Evolutionary conservation across 2,113 vertebrate species (phyloP).

Genomic region (Nymphicus hollandicus): DNA sequence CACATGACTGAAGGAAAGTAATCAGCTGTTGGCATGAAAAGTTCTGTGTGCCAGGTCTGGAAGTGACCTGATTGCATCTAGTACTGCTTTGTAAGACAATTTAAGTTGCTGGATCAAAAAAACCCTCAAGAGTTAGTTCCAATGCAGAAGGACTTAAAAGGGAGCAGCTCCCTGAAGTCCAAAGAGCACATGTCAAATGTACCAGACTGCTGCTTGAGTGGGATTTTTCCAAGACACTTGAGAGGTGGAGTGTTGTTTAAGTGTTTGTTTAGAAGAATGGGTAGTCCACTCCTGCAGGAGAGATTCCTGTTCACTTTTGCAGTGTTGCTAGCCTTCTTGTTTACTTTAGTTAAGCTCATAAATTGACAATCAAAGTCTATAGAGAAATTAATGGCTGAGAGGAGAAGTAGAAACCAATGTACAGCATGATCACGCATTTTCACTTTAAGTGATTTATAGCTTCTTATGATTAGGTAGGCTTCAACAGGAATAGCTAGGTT

Average conservation of each 20-base stretch:
- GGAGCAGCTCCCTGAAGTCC: background rate
- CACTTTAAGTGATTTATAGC: background rate
- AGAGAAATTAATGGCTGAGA: background rate
- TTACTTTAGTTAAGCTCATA: conserved; percentile 3
- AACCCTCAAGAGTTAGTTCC: background rate
- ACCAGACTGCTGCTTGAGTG: background rate
- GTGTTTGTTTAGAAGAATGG: conserved; percentile 45
- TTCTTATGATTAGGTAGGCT: background rate
- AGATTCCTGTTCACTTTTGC: background rate
- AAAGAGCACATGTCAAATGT: background rate
- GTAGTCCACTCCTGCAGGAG: background rate
- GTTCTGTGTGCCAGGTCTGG: background rate
- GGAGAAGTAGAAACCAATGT: background rate
- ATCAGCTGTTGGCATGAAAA: background rate
- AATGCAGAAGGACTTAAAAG: background rate
- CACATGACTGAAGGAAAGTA: background rate
- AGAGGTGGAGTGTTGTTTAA: conserved; percentile 22
- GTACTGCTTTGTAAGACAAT: background rate
- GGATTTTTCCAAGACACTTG: background rate
- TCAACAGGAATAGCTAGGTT: background rate
- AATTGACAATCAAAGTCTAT: background rate
- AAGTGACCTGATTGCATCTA: background rate
- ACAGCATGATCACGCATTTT: background rate
- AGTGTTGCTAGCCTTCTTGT: background rate
- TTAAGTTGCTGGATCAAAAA: background rate